These are phyloP conservation scores for Sebastes vulpes DNA, from an alignment of 2,797 vertebrate genomes.

Conservation along the genomic window DNA sequence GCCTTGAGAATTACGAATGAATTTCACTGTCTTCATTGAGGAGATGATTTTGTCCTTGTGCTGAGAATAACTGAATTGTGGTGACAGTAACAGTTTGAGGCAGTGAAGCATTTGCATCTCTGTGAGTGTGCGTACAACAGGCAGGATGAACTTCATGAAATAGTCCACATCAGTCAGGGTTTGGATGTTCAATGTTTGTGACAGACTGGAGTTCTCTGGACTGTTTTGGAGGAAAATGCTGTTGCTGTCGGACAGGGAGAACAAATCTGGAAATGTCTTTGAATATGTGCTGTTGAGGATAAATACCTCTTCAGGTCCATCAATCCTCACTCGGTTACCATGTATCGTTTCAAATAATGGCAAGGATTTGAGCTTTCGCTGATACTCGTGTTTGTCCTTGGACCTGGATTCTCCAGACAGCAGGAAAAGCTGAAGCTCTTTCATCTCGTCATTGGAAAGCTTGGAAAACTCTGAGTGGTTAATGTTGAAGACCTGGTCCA, in stretches of 20 bases:
- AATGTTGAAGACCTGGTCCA: slow-evolving; percentile 61
- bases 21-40: slow-evolving; percentile 52
- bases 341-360: slow-evolving; percentile 82
- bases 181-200: slow-evolving; percentile 40
- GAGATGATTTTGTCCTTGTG: slow-evolving; percentile 38
- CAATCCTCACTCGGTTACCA: slow-evolving; percentile 65
- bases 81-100: slow-evolving; percentile 69
- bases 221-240: slow-evolving; percentile 68
- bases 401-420: slow-evolving; percentile 58
- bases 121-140: slow-evolving; percentile 51
- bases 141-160: slow-evolving; percentile 80
- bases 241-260: slow-evolving; percentile 23
- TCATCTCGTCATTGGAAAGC: slow-evolving; percentile 54
- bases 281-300: slow-evolving; percentile 46
- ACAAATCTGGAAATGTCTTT: slow-evolving; percentile 59
- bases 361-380: slow-evolving; percentile 76
- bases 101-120: slow-evolving; percentile 62
- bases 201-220: neutral
- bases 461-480: slow-evolving; percentile 58
- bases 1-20: slow-evolving; percentile 72
- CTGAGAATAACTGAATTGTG: fast-evolving
- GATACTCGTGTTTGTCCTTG: slow-evolving; percentile 26
- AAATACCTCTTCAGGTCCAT: slow-evolving; percentile 48
- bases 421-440: slow-evolving; percentile 62
- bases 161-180: slow-evolving; percentile 69